phyloP scores from a whole-genome alignment of 2,797 vertebrate genomes.

The Ficedula albicollis region DNA sequence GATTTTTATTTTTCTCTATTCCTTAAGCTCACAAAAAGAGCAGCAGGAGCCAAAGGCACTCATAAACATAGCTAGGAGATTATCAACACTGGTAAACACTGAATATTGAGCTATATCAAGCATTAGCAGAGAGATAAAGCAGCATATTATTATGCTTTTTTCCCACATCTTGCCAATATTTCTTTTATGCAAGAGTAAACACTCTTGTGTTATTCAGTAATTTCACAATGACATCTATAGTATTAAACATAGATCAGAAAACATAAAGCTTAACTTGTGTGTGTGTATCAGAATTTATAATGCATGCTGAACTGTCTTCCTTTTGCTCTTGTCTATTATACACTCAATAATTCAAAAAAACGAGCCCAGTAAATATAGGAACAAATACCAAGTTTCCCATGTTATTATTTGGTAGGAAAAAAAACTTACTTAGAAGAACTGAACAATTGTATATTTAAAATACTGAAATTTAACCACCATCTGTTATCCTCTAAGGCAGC shows the following conservation, averaged over 20 bases:
- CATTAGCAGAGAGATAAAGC: not conserved
- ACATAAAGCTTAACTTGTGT: not conserved
- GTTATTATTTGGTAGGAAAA: not conserved
- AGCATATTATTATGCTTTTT: not conserved
- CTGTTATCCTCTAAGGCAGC: constrained; percentile 66
- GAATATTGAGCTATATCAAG: not conserved
- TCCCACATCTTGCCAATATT: not conserved
- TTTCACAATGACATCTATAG: not conserved
- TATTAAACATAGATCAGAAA: constrained; percentile 19
- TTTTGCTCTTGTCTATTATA: not conserved
- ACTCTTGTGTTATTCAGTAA: not conserved
- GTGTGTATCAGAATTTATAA: not conserved
- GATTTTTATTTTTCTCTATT: not conserved
- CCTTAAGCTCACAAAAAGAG: not conserved
- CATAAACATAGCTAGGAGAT: not conserved
- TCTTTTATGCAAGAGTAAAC: not conserved
- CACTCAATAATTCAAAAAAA: not conserved
- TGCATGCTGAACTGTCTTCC: not conserved
- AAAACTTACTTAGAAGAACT: not conserved
- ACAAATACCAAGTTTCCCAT: not conserved
- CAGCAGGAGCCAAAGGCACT: not conserved
- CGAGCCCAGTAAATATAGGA: not conserved
- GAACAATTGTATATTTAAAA: constrained; percentile 50
- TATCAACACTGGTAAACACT: not conserved
- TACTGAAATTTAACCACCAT: constrained; percentile 51